Percentiles rank a stretch among this genome's conserved stretches.
Conservation (phyloP, 2,797 vertebrate species). For the Pseudochromis fuscus region DNA sequence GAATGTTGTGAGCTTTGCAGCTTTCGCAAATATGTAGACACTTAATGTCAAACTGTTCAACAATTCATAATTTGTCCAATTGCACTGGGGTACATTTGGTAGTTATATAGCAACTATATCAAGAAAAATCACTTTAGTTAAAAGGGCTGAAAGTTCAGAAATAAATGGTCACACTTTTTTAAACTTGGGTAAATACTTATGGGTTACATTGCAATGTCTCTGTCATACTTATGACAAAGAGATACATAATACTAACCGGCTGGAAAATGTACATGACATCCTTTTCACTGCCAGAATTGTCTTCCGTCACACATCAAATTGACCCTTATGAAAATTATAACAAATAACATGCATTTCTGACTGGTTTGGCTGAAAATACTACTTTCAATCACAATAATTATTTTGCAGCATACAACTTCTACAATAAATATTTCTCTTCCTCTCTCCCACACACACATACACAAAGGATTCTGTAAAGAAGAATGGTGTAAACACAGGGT, state of each 20-base stretch:
- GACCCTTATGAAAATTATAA: too few relatives aligned
- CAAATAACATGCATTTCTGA: background rate
- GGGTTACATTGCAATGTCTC: too few relatives aligned
- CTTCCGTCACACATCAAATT: background rate
- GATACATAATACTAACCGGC: too few relatives aligned
- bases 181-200: too few relatives aligned
- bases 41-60: background rate
- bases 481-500: constrained; percentile 70
- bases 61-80: background rate
- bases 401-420: too few relatives aligned
- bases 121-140: too few relatives aligned
- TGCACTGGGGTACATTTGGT: background rate
- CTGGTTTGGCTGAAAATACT: background rate
- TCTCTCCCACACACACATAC: background rate
- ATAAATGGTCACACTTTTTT: too few relatives aligned
- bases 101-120: background rate
- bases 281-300: background rate
- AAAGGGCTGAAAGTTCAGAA: too few relatives aligned
- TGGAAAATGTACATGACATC: too few relatives aligned
- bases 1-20: constrained; percentile 19
- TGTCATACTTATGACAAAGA: background rate
- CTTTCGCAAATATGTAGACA: background rate
- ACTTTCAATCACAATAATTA: too few relatives aligned
- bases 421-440: too few relatives aligned
- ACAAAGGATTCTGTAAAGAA: constrained; percentile 48